Base-by-base conservation (phyloP, 1,140 invertebrate species). In the Bombus breviceps region DNA sequence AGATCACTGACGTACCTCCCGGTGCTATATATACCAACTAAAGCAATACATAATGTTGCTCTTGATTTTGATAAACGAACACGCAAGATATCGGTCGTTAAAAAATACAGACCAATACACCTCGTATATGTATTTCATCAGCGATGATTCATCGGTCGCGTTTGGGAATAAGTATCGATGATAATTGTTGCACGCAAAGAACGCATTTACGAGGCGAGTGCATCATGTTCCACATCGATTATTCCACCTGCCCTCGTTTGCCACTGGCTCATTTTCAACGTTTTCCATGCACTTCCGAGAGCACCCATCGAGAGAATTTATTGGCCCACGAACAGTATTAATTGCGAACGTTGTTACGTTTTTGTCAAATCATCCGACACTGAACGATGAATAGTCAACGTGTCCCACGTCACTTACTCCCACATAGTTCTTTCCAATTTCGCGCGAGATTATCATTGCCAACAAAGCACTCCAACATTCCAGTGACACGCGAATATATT, bases 261-360 rank as follows among this genome's bases (percentile, higher is more conserved):
- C 83, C 77, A 89, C 83, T 88, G 88, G 89, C 89, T 88, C 86
- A 88, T 90, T 88, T 90, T 88, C 86, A 90, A 86, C 83, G 75
- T 90, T 90, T 85, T 69, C 88, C 81, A 6, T 18, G 75, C 64
- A 69, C 80, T 90, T 90, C 88, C 88, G 78, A 87, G 71, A 90
- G 71, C n/a, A 62, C 1, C 59, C 82, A 88, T 85, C 72, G 15
- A 12, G 71, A 80, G n/a, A 69, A 90, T 90, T 90, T 90, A 90
- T 90, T 59, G 83, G 71, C 43, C 47, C 37, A 34, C 82, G 59
- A 47, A 72, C 76, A 43, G 62, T 73, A 90, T 90, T 90, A 87
- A 90, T 89, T 83, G 86, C 57, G 81, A 85, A 81, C 76, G 34
- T 41, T 68, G 81, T 69, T 77, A 83, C 53, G 85, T 86, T 89